Percentiles rank a stretch among this genome's conserved stretches.
phyloP scores from a whole-genome alignment of 2,113 vertebrate species.

The Pseudopodoces humilis region DNA sequence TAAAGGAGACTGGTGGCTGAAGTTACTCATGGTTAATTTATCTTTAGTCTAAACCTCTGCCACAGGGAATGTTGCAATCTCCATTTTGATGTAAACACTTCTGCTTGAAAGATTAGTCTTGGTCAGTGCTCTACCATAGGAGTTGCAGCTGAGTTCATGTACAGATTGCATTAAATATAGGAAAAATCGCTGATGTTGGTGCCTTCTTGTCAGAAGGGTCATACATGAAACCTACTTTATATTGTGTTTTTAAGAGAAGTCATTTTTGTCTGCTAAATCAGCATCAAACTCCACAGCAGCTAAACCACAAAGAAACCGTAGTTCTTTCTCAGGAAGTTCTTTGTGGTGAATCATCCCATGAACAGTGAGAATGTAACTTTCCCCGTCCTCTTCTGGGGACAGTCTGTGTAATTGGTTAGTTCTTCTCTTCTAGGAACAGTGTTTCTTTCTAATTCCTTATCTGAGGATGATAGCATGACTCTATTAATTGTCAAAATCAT shows the following conservation, averaged over 20 bases:
- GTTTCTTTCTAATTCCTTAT: neutral
- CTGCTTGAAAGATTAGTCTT: neutral
- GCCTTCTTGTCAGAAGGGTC: neutral
- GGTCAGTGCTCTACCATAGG: neutral
- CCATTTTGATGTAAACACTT: neutral
- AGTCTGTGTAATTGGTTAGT: neutral
- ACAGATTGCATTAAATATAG: neutral
- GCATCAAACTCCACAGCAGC: neutral
- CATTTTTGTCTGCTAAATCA: neutral
- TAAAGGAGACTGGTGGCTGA: neutral
- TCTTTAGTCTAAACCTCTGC: neutral
- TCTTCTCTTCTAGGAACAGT: neutral
- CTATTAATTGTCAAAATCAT: neutral
- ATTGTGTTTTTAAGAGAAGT: neutral
- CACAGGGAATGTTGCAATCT: neutral
- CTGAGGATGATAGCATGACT: neutral
- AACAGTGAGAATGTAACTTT: neutral
- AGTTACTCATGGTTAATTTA: neutral
- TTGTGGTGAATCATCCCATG: conserved; percentile 7
- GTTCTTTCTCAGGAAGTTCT: conserved; percentile 1
- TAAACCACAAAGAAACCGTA: neutral
- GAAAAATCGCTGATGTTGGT: neutral
- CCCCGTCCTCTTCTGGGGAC: neutral
- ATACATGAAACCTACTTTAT: neutral
- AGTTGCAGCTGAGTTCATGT: neutral